A percentile compares a stretch with the other conserved stretches of the same genome.
These are phyloP conservation scores for Maccullochella peelii DNA, from an alignment of 2,113 vertebrate genomes.

Conservation along the genomic window DNA sequence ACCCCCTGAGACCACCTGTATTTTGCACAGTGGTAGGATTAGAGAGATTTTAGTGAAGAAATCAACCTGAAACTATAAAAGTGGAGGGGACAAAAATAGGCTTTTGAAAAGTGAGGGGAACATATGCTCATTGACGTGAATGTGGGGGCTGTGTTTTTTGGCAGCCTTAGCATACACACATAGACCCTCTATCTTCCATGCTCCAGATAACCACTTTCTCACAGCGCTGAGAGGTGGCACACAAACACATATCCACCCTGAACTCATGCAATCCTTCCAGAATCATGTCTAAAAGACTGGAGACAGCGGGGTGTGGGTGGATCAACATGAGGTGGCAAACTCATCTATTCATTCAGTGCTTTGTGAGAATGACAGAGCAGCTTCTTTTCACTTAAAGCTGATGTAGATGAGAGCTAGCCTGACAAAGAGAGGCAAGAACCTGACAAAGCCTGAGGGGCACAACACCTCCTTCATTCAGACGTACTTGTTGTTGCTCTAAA, in stretches of 20 bases:
- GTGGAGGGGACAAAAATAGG: neutral
- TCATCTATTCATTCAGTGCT: slow-evolving; percentile 16
- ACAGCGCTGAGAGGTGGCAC: neutral
- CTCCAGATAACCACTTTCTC: slow-evolving; percentile 11
- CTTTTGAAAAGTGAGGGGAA: neutral
- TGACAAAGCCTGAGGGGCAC: slow-evolving; percentile 18
- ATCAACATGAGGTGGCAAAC: slow-evolving; percentile 4
- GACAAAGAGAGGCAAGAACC: neutral
- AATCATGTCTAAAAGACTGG: neutral
- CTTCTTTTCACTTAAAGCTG: slow-evolving; percentile 11
- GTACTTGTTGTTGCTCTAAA: slow-evolving; percentile 17
- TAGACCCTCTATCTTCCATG: neutral
- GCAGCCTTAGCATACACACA: neutral
- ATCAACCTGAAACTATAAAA: neutral
- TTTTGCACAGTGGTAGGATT: neutral
- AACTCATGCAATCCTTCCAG: neutral
- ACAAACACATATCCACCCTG: neutral
- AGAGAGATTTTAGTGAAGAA: neutral
- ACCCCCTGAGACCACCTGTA: no score
- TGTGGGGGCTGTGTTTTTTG: neutral
- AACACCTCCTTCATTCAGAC: neutral
- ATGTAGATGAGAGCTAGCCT: slow-evolving; percentile 14
- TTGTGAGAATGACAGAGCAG: slow-evolving; percentile 22
- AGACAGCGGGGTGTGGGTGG: neutral
- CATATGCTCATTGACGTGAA: neutral